Evolutionary conservation across 2,888 invertebrate genomes (phyloP).

Genomic region (Drosophila aldrichi): DNA sequence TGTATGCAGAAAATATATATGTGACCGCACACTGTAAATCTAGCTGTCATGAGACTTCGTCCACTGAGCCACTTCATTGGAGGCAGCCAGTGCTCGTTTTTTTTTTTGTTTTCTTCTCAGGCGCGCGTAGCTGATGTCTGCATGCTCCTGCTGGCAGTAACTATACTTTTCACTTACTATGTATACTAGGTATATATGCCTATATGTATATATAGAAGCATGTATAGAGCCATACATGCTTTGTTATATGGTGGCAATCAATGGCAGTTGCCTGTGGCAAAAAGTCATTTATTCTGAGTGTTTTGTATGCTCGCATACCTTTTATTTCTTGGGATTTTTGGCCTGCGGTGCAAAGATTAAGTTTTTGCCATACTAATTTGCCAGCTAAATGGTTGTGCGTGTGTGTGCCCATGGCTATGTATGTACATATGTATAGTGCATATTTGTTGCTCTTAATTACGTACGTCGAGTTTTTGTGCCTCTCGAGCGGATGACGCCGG

Average conservation of each 20-base stretch:
- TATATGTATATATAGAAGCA: neutral
- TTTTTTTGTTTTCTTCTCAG: slow-evolving; percentile 4
- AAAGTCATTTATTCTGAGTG: slow-evolving; percentile 57
- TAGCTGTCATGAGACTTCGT: slow-evolving; percentile 72
- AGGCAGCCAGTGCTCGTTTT: slow-evolving; percentile 22
- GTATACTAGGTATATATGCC: slow-evolving; percentile 1
- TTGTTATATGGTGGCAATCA: slow-evolving; percentile 53
- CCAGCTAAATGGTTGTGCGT: slow-evolving; percentile 54
- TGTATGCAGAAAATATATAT: slow-evolving; percentile 40
- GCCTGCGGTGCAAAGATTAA: slow-evolving; percentile 61
- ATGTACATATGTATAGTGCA: slow-evolving; percentile 34
- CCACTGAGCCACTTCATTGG: slow-evolving; percentile 71
- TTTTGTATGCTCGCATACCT: slow-evolving; percentile 49
- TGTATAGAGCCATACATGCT: neutral
- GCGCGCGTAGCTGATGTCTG: slow-evolving; percentile 22
- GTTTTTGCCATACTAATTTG: slow-evolving; percentile 77
- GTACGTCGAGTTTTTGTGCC: slow-evolving; percentile 25
- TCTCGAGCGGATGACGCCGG: slow-evolving; percentile 25
- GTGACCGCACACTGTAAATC: slow-evolving; percentile 76
- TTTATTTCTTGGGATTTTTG: slow-evolving; percentile 47
- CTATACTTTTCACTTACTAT: slow-evolving; percentile 51
- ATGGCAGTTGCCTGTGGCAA: slow-evolving; percentile 64
- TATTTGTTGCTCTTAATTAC: slow-evolving; percentile 68
- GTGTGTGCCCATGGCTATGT: slow-evolving; percentile 28
- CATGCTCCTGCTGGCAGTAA: slow-evolving; percentile 19